Conservation (phyloP, 2,888 invertebrate species). For the Drosophila gaucha region DNA sequence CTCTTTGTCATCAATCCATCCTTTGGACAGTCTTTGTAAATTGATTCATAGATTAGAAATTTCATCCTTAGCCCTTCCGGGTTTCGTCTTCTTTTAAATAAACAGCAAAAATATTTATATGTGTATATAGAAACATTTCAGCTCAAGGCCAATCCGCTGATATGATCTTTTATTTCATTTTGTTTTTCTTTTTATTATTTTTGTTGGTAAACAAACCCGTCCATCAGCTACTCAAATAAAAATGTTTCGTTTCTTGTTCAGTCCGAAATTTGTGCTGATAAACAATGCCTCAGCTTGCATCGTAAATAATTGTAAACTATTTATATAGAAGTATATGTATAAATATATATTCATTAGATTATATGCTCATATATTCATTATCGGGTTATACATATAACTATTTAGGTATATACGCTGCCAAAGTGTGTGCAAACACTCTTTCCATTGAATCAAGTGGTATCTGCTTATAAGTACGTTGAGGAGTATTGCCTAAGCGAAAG, state of each 20-base stretch:
- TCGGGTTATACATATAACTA: conserved; percentile 1
- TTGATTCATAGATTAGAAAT: background rate
- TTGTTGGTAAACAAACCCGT: conserved; percentile 4
- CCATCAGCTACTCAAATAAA: conserved; percentile 3
- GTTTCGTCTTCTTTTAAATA: background rate
- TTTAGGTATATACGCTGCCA: background rate
- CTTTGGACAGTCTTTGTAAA: too few relatives aligned
- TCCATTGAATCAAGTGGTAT: conserved; percentile 8
- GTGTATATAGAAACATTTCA: background rate
- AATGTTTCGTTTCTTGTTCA: background rate
- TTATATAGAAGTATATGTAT: too few relatives aligned
- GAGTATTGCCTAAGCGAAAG: conserved; percentile 36
- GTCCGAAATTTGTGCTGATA: conserved; percentile 26
- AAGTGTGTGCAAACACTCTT: conserved; percentile 24
- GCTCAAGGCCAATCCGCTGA: conserved; percentile 15
- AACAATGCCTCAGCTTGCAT: conserved; percentile 8
- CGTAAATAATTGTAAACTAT: background rate
- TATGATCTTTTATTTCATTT: background rate
- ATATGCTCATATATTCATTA: background rate
- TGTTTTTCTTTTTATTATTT: background rate
- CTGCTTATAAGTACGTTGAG: conserved; percentile 16
- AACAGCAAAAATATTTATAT: too few relatives aligned
- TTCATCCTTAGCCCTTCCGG: too few relatives aligned
- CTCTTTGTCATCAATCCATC: too few relatives aligned
- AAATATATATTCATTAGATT: background rate